Base-by-base conservation (phyloP, 2,888 invertebrate species). In the Seira ritae region DNA sequence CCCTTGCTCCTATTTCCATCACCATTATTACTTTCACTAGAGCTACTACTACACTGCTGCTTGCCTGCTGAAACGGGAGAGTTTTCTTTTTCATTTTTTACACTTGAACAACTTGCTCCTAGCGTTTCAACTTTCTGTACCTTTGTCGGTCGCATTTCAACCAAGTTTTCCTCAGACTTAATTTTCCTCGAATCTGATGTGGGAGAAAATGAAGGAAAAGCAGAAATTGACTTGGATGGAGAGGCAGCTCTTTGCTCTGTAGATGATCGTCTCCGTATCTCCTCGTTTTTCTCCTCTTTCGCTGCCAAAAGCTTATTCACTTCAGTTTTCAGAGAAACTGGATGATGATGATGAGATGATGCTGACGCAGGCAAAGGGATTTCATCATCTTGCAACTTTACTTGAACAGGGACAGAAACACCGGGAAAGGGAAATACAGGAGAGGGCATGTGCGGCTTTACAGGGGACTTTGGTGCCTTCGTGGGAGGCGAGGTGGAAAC, bases 321-420 rank as follows among this genome's bases (percentile, higher is more conserved):
- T 68, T 82, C 81, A 17, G 55, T n/a, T 76, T 76, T 82, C 0
- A 74, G 71, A 19, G 75, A 66, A 42, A 81, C 55, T n/a, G n/a
- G 31, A 60, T 60, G 67, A 62, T 66, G 75, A 22, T n/a, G 20
- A 15, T 15, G 46, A 22, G 55, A 72, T 55, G 71, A 20, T 19
- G 55, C 23, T 22, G 69, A 65, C 20, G 22, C 31, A 10, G 70
- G 17, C 0, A 70, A 62, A 17, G 80, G 66, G 46, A 60, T 79
- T 20, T 37, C 31, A 3, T 84, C 84, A 74, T 76, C 69, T 62
- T 84, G 82, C n/a, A 84, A 69, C 80, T 87, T 81, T 22, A 87
- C 87, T 79, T 84, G 82, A 10, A 87, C 78, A 15, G 87, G 87
- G 1, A 87, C 84, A 19, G 85, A 85, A 4, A 87, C 85, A 42